Percentiles rank a stretch among this genome's conserved stretches.
These are phyloP conservation scores for Eurypyga helias DNA, from an alignment of 2,113 vertebrate species.

Conservation along the genomic window DNA sequence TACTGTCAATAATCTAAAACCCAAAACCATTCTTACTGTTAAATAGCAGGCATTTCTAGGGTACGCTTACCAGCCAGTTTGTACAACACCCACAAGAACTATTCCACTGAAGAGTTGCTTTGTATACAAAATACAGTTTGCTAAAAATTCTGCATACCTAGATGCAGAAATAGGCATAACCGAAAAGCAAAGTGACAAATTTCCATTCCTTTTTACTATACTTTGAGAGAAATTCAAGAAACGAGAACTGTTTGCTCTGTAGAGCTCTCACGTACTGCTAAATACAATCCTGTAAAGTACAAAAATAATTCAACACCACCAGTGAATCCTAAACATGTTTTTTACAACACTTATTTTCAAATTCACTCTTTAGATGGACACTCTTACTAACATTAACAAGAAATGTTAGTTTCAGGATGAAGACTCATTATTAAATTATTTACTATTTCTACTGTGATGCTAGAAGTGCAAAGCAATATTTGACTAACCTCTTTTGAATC, in stretches of 20 bases:
- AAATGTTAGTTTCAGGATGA: neutral
- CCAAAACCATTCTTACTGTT: neutral
- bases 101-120: neutral
- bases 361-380: neutral
- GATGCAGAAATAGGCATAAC: neutral
- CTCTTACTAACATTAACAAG: neutral
- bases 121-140: neutral
- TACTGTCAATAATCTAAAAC: slow-evolving; percentile 94
- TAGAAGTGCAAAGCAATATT: neutral
- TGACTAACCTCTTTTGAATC: slow-evolving; percentile 82
- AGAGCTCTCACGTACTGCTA: neutral
- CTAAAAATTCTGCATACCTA: neutral
- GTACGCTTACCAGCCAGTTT: neutral
- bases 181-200: neutral
- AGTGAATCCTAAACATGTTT: neutral
- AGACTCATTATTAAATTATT: neutral
- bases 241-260: neutral
- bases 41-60: neutral
- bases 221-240: neutral
- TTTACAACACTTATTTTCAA: neutral
- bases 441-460: neutral
- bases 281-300: neutral
- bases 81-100: neutral
- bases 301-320: neutral
- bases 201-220: neutral